Evolutionary conservation across 2,888 invertebrate genomes (phyloP), one percentile per base, ranked within the genome.

Genomic region (Agrochola lychnidis): DNA sequence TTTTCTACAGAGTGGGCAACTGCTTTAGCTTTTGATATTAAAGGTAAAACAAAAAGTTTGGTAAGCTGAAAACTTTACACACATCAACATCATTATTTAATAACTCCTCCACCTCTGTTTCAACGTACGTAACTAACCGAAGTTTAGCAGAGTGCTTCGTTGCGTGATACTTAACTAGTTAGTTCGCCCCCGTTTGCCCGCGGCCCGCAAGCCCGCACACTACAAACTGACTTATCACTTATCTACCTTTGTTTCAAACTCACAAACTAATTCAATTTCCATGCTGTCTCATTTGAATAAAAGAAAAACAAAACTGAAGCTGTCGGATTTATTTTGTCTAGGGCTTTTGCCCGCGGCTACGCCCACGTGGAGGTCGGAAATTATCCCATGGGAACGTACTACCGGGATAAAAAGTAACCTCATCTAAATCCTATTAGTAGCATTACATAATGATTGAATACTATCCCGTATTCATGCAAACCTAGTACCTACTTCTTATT

Each of bases 241-340:
- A 78, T 76, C 83, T 71, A 88, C 77, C 73, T 74, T 79, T 71
- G 70, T 68, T 83, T 61, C 62, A 36, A 78, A 85, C 75, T 73
- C 53, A 30, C 62, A 70, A 64, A 76, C 82, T 76, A 73, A 82
- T 78, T 82, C 66, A 85, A 85, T 79, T 79, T 82, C 71, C 73
- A 64, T 30, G 14, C 51, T 57, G 64, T 53, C 76, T 69, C 48
- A 57, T 69, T 86, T 69, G 3, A 73, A 64, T 82, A 66, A 63
- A 73, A 57, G 40, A 57, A 71, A 66, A 57, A 25, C 62, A 63
- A 67, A 66, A 25, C 45, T 53, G n/a, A 64, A 80, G 12, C 40
- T n/a, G 14, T 62, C 36, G 10, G n/a, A 56, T 59, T 78, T 66
- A 22, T 25, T 78, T 56, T 48, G 6, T 22, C 10, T 51, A 51